These are phyloP conservation scores for Agriopis aurantiaria DNA, from an alignment of 2,888 invertebrate genomes.

Conservation along the genomic window DNA sequence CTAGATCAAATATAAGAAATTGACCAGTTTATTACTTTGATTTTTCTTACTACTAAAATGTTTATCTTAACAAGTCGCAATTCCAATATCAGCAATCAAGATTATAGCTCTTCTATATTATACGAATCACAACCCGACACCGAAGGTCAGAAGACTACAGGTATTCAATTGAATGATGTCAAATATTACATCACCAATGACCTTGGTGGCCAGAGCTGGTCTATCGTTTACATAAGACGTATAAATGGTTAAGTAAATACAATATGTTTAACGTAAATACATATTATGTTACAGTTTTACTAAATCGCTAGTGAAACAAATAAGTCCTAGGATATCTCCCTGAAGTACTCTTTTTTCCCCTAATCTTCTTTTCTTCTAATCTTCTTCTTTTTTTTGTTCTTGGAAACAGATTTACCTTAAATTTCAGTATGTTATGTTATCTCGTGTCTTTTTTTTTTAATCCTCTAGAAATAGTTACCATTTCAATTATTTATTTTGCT, in stretches of 20 bases:
- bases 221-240: conserved; percentile 52
- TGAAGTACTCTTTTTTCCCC: conserved; percentile 3
- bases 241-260: conserved; percentile 30
- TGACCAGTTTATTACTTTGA: too few species aligned
- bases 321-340: conserved; percentile 7
- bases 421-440: too few species aligned
- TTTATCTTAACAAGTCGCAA: conserved; percentile 24
- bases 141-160: conserved; percentile 55
- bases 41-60: neutral
- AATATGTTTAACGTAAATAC: conserved; percentile 7
- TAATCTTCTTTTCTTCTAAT: too few species aligned
- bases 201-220: conserved; percentile 51
- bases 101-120: conserved; percentile 30
- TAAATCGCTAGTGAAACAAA: neutral
- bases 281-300: neutral
- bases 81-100: conserved; percentile 31
- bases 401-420: neutral
- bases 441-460: neutral
- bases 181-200: conserved; percentile 69
- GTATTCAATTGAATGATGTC: conserved; percentile 65
- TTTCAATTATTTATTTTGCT: neutral
- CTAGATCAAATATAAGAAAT: too few species aligned
- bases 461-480: neutral
- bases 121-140: conserved; percentile 46
- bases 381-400: too few species aligned